Base-by-base conservation (phyloP, 2,797 vertebrate species). In the Calcarius lapponicus region DNA sequence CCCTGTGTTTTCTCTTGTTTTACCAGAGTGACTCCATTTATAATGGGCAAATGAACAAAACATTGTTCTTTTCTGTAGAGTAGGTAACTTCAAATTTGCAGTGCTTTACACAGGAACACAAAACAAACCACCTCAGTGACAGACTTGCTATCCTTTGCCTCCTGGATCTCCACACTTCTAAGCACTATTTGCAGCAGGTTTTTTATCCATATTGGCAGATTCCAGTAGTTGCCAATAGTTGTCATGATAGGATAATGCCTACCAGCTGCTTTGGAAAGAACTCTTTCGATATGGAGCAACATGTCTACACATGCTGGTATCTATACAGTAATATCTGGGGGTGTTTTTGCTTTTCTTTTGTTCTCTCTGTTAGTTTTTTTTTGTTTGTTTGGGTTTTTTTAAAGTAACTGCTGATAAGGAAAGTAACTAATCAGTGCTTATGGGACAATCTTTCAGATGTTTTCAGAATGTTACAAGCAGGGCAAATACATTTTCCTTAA, bases 201-300 rank as follows among this genome's bases (percentile, higher is more conserved):
- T 62, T 13, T 13, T 17, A 13, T 48, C 29, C 21, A 1, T 38
- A 67, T 43, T 56, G 38, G 14, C n/a, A 64, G 48, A 47, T 54
- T 47, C 2, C 7, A 74, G 21, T 26, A 40, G 24, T 8, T 56
- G 5, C 54, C 14, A 54, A 16, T 11, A 89, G 21, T n/a, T 65
- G 14, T 40, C 36, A n/a, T 38, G 21, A 32, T 12, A 62, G 42
- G 21, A 50, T 53, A 61, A 84, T 25, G 9, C 6, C 47, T 15
- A 17, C 8, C 31, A 53, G 16, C 32, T 72, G 4, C 53, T 90
- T 71, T 21, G 47, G 40, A 57, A 80, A 73, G 6, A 74, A 11
- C 4, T 40, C 22, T 62, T 57, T 19, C 0, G 0, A 3, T 57
- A 56, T 7, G 13, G 9, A 57, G 26, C 17, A 95, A 7, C 17